phyloP scores from a whole-genome alignment of 1,140 invertebrate genomes.

The Drosophila jambulina region DNA sequence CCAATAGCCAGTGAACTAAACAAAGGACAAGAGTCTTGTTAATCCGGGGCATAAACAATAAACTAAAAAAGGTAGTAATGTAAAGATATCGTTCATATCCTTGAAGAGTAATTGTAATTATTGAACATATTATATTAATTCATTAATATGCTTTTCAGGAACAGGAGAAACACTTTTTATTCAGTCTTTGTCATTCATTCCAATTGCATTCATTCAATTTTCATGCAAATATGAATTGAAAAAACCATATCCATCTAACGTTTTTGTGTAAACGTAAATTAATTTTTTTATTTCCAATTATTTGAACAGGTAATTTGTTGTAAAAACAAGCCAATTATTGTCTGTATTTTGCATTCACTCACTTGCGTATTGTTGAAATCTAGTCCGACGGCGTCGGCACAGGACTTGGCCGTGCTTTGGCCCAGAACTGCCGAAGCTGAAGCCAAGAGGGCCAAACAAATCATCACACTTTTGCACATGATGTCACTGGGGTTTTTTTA shows the following conservation, averaged over 20 bases:
- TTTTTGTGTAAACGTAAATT: background rate
- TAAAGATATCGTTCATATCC: too few relatives aligned
- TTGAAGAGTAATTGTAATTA: background rate
- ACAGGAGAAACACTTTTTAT: background rate
- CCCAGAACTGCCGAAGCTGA: constrained; percentile 12
- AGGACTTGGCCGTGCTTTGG: constrained; percentile 9
- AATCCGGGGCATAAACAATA: background rate
- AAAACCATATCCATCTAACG: background rate
- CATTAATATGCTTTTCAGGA: background rate
- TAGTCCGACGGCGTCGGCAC: background rate
- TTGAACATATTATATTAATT: background rate
- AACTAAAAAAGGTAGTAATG: too few relatives aligned
- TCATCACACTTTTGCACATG: constrained; percentile 69
- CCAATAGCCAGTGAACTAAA: constrained; percentile 50
- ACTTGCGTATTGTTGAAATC: constrained; percentile 52
- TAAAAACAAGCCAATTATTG: background rate
- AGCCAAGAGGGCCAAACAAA: constrained; percentile 58
- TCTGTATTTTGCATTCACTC: constrained; percentile 34
- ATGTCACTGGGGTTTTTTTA: constrained; percentile 21
- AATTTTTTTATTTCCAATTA: background rate
- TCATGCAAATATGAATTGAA: background rate
- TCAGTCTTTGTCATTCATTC: too few relatives aligned
- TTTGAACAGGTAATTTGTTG: background rate
- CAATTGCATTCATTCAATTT: too few relatives aligned
- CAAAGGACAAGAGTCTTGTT: background rate